Evolutionary conservation across 1,140 invertebrate species (phyloP).

Genomic region (Drosophila lowei): DNA sequence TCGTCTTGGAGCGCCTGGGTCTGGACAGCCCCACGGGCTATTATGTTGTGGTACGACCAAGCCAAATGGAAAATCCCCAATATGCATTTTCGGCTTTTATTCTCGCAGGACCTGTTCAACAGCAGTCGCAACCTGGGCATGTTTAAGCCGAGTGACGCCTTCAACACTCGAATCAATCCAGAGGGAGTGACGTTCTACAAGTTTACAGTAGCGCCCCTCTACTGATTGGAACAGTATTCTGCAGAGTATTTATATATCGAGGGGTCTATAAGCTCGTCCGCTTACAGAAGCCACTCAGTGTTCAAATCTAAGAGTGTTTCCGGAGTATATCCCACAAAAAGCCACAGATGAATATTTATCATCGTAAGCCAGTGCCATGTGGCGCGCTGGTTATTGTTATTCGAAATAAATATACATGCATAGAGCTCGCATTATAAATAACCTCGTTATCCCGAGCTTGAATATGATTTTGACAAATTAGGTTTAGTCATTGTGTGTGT

Average conservation of each 20-base stretch:
- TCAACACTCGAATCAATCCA: slow-evolving; percentile 47
- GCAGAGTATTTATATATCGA: background rate
- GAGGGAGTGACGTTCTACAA: slow-evolving; percentile 57
- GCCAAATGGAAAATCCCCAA: background rate
- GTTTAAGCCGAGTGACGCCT: slow-evolving; percentile 42
- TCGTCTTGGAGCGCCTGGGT: slow-evolving; percentile 15
- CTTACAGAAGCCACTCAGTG: background rate
- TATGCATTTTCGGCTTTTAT: background rate
- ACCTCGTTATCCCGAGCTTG: slow-evolving; percentile 26
- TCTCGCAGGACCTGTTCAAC: slow-evolving; percentile 55
- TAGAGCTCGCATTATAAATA: slow-evolving; percentile 31
- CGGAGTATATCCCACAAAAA: slow-evolving; percentile 1
- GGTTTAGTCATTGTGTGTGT: slow-evolving; percentile 2
- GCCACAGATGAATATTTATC: slow-evolving; percentile 8
- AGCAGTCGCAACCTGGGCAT: slow-evolving; percentile 28
- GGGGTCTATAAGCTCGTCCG: background rate
- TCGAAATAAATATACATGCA: slow-evolving; percentile 16
- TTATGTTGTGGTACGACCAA: slow-evolving; percentile 35
- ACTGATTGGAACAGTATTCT: slow-evolving; percentile 8
- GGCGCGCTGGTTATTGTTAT: slow-evolving; percentile 19
- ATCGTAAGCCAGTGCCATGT: slow-evolving; percentile 8
- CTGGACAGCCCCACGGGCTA: slow-evolving; percentile 45
- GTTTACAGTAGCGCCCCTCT: slow-evolving; percentile 33
- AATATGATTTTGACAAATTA: slow-evolving; percentile 48
- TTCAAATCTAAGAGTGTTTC: no score